Evolutionary conservation across 2,113 vertebrate genomes (phyloP), one percentile per base, ranked within the genome.

Genomic region (Diadophis punctatus): DNA sequence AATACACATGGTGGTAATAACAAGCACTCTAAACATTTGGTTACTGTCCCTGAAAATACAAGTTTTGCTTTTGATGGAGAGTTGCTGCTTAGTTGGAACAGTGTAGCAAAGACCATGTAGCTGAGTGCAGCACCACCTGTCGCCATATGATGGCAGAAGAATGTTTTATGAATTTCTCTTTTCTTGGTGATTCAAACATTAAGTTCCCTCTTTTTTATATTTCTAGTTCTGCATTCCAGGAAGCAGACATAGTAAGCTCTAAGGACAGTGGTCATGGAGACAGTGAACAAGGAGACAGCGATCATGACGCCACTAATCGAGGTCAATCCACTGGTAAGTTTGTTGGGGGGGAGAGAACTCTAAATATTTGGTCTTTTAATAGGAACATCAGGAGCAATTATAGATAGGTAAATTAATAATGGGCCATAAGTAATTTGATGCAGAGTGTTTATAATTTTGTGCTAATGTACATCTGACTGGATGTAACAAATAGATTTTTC

Each of bases 241-340:
- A 99, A 97, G 99, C 99, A 86, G 99, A 99, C 97, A 98, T 99
- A 96, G 99, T 99, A 95, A 99, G 99, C 97, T 99, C 99, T 93
- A 99, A 99, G 98, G 99, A 99, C 98, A 99, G 99, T 93, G 99
- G 99, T 93, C 99, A 99, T 56, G 99, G 99, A 93, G 99, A 99
- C 98, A 99, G 99, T 93, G 99, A 99, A 94, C 99, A 99, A 97
- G 99, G 99, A 93, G 99, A 99, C 97, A 99, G 99, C 92, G 99
- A 99, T 97, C 99, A 99, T 89, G 99, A 99, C 68, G 99, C 99
- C 97, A 99, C 99, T 95, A 99, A 99, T 97, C 98, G 99, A 96
- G 99, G 98, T 96, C 98, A 99, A 97, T 98, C 98, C 95, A 98
- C 99, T 93, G 99, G 99, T 99, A 98, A 98, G 98, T 98, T 91